These are phyloP conservation scores for Agrochola lychnidis DNA, from an alignment of 2,888 invertebrate genomes.

Conservation along the genomic window DNA sequence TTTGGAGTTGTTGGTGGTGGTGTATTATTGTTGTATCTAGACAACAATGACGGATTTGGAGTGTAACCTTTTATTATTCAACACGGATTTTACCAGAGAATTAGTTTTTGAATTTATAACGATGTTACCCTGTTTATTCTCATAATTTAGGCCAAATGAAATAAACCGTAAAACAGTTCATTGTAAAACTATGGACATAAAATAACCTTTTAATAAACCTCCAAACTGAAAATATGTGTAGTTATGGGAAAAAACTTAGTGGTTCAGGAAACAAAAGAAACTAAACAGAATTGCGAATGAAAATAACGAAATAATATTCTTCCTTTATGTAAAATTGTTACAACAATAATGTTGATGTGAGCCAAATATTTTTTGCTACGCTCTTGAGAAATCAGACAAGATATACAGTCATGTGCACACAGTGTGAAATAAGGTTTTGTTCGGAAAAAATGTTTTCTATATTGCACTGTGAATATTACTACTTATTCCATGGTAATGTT, in stretches of 20 bases:
- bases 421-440: slow-evolving; percentile 87
- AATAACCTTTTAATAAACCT: not conserved
- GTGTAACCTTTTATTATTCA: slow-evolving; percentile 8
- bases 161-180: not conserved
- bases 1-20: slow-evolving; percentile 34
- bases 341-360: slow-evolving; percentile 67
- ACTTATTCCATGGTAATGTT: slow-evolving; percentile 54
- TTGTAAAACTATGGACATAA: not conserved
- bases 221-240: not conserved
- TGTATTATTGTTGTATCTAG: slow-evolving; percentile 38
- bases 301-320: slow-evolving; percentile 57
- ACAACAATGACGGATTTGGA: slow-evolving; percentile 34
- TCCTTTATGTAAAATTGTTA: slow-evolving; percentile 62
- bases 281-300: slow-evolving; percentile 30
- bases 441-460: slow-evolving; percentile 76
- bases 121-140: not conserved
- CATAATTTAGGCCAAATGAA: not conserved
- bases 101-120: not conserved
- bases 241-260: not conserved
- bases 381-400: slow-evolving; percentile 84
- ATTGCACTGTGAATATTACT: slow-evolving; percentile 71
- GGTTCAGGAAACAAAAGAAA: slow-evolving; percentile 24
- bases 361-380: slow-evolving; percentile 77
- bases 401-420: slow-evolving; percentile 83
- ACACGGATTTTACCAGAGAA: not conserved